A percentile compares a stretch with the other conserved stretches of the same genome.
These are phyloP conservation scores for Drosophila takahashii DNA, from an alignment of 1,140 invertebrate species.

Conservation along the genomic window DNA sequence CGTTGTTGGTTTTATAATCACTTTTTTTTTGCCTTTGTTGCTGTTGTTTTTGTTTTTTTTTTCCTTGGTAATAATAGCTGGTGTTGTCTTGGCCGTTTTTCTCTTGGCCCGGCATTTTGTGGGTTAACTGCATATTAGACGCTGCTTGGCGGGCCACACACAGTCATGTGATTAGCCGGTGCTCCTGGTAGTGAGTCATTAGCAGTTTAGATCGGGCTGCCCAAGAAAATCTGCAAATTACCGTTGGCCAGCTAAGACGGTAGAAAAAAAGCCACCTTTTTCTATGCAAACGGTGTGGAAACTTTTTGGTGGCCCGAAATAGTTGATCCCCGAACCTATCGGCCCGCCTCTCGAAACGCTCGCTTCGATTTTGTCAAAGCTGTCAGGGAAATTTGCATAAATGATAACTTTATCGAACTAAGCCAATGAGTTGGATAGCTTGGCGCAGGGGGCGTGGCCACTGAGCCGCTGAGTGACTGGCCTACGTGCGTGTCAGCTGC, in stretches of 20 bases:
- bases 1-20: constrained; percentile 72
- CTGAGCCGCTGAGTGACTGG: constrained; percentile 43
- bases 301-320: constrained; percentile 13
- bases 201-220: constrained; percentile 21
- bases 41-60: constrained; percentile 46
- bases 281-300: constrained; percentile 42
- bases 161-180: constrained; percentile 64
- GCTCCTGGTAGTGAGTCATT: constrained; percentile 56
- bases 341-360: constrained; percentile 10
- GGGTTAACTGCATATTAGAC: constrained; percentile 82
- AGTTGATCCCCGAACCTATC: constrained; percentile 13
- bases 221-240: constrained; percentile 37
- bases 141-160: constrained; percentile 59
- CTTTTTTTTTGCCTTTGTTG: constrained; percentile 31
- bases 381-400: constrained; percentile 76
- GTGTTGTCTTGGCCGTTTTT: constrained; percentile 56
- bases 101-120: constrained; percentile 71
- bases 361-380: constrained; percentile 44
- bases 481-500: constrained; percentile 53
- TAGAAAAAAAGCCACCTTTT: not conserved
- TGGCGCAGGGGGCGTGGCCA: constrained; percentile 56
- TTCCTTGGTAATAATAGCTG: constrained; percentile 62
- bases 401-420: constrained; percentile 76
- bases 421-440: constrained; percentile 60
- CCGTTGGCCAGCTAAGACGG: not conserved